Evolutionary conservation across 2,888 invertebrate species (phyloP), one percentile per base, ranked within the genome.

Genomic region (Marronus borbonicus): DNA sequence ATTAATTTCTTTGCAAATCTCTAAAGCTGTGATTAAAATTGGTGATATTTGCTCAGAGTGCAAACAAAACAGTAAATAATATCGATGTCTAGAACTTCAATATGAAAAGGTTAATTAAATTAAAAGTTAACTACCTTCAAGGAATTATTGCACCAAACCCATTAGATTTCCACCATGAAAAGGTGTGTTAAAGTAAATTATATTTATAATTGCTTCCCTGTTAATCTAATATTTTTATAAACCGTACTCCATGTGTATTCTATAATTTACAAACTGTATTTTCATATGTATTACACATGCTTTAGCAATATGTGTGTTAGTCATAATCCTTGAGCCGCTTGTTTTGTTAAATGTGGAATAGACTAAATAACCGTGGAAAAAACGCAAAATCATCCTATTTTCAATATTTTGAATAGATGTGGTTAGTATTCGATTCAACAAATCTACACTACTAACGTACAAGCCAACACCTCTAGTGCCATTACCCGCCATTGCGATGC

Each of bases 361-460:
- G 31, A 62, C 44, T 44, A 44, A 44, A 44, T 44, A 44, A 70
- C 24, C 24, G 72, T 24, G 62, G 12, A 74, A 60, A 50, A 68
- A 74, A 74, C 72, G 72, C 72, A 74, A 74, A 74, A 74, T 74
- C 72, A 74, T 74, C 72, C 72, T 74, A 60, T 20, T 60, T 74
- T 60, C 60, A 74, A 74, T 44, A 62, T 60, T 10, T 17, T 31
- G 60, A 49, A 60, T 44, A 14, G 28, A 28, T 55, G 7, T 20
- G 39, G 28, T 72, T 60, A 74, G 60, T 74, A 68, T 24, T 60
- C 39, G 39, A 24, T 20, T 14, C 60, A 12, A 17, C n/a, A 10
- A 44, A 44, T 74, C 39, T 74, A 74, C 8, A 39, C 24, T 60
- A 60, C 24, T 74, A 24, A 36, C 31, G 3, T 36, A 24, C 28